Evolutionary conservation across 2,888 invertebrate species (phyloP), one percentile per base, ranked within the genome.

Genomic region (Epinotia brunnichana): DNA sequence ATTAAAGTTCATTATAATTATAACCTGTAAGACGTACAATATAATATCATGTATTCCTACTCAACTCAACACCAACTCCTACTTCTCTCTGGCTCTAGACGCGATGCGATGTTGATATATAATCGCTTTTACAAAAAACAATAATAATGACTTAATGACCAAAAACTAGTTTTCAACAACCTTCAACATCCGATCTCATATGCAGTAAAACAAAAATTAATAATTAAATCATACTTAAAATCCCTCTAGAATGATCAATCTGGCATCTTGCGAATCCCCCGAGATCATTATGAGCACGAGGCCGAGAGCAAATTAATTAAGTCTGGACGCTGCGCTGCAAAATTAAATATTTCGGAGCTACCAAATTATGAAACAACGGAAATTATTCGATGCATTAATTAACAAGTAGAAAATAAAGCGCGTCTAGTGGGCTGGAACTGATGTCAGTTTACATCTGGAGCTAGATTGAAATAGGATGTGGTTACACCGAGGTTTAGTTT

Each of bases 241-340:
- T 79, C 83, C 79, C 82, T 17, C 59, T 75, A 79, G 86, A 84
- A 83, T 83, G 84, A 87, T 87, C 87, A 85, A 87, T 85, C 74
- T 74, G 73, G 73, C 74, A 75, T 76, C 76, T 41, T 67, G 54
- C 80, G 82, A 78, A 78, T 82, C 85, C 81, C 83, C 73, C 60
- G 83, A 83, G 86, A 85, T 80, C 81, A 82, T 85, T 86, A 48
- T n/a, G 48, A 48, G 48, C 48, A 85, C 83, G 82, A 84, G 82
- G 78, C 81, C 77, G 80, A 81, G 81, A 84, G 83, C 83, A 83
- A 85, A 87, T 88, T 90, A 89, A 89, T 90, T 87, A 86, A 82
- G 76, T 77, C 76, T 76, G 76, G 82, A 78, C 80, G 78, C 76
- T 78, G 79, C 77, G 82, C 82, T 79, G 77, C 79, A 77, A 79